A percentile compares a stretch with the other conserved stretches of the same genome.
These are phyloP conservation scores for Pomatostomus ruficeps DNA, from an alignment of 2,113 vertebrate species.

Conservation along the genomic window DNA sequence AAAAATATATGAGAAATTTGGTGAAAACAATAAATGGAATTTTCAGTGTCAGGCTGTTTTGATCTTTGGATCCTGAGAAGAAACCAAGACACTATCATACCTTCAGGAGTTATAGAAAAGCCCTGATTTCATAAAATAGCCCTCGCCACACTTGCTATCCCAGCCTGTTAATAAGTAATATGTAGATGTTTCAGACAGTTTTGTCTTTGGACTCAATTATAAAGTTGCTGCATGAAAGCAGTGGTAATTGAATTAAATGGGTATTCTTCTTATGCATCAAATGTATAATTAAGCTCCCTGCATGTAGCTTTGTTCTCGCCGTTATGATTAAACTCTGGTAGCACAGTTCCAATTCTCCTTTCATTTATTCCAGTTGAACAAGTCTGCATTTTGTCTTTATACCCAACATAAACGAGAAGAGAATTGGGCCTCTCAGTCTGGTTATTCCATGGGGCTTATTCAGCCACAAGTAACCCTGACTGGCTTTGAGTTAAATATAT, in stretches of 20 bases:
- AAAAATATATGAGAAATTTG: not conserved
- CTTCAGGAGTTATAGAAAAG: not conserved
- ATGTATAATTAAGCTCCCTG: constrained; percentile 22
- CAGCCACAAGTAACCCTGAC: not conserved
- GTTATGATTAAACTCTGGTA: constrained; percentile 15
- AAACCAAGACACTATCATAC: not conserved
- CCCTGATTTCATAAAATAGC: not conserved
- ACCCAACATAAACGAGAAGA: not conserved
- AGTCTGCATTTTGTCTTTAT: constrained; percentile 2
- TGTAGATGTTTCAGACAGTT: not conserved
- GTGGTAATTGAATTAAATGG: constrained; percentile 44
- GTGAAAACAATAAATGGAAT: not conserved
- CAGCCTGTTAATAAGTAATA: not conserved
- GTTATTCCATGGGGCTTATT: not conserved
- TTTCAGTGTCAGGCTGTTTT: not conserved
- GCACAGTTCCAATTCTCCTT: constrained; percentile 11
- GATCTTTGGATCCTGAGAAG: not conserved
- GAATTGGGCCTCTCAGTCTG: not conserved
- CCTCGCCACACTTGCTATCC: not conserved
- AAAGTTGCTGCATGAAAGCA: constrained; percentile 20
- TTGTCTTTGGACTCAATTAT: not conserved
- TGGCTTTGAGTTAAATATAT: not conserved
- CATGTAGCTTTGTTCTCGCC: constrained; percentile 26
- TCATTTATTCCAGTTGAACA: constrained; percentile 11
- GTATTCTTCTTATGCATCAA: constrained; percentile 19